phyloP scores from a whole-genome alignment of 2,797 vertebrate species.

The Manis crassicaudata region DNA sequence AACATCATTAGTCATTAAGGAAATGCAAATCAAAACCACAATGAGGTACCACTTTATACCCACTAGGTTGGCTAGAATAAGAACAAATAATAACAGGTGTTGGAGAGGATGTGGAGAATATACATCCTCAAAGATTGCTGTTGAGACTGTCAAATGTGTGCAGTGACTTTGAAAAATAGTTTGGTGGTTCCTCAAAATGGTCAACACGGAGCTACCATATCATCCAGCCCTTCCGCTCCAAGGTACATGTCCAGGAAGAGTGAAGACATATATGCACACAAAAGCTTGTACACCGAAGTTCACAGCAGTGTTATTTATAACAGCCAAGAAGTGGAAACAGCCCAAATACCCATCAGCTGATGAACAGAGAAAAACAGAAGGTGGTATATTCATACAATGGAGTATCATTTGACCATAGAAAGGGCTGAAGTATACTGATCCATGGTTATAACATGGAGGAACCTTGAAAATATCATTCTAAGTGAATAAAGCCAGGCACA shows the following conservation, averaged over 20 bases:
- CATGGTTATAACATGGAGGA: not conserved
- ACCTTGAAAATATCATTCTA: not conserved
- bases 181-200: not conserved
- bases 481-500: not conserved
- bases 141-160: not conserved
- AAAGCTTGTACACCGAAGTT: not conserved
- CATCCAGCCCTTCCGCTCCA: not conserved
- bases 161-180: not conserved
- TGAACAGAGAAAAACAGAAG: not conserved
- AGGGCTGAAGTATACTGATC: not conserved
- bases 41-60: not conserved
- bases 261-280: not conserved
- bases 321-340: not conserved
- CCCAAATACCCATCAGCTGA: not conserved
- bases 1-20: not conserved
- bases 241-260: not conserved
- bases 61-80: not conserved
- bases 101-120: not conserved
- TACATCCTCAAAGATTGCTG: not conserved
- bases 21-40: not conserved
- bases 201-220: not conserved
- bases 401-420: not conserved
- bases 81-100: not conserved
- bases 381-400: not conserved
- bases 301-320: not conserved